Base-by-base conservation (phyloP, 1,140 invertebrate species). In the Parasteatoda tepidariorum region DNA sequence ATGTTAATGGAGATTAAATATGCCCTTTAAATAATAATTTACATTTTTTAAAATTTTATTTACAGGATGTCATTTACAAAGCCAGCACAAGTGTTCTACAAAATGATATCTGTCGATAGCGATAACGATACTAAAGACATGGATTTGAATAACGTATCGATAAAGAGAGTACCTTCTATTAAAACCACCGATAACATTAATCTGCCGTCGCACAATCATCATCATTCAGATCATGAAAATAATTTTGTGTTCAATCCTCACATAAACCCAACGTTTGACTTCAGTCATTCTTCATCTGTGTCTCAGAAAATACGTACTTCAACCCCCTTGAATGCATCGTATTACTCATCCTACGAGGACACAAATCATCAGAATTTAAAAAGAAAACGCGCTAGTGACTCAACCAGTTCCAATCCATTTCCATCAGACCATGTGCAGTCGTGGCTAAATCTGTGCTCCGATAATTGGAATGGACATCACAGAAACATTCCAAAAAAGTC, bases 51-150 rank as follows among this genome's bases (percentile, higher is more conserved):
- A n/a, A n/a, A 59, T 28, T 1, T 61, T 28, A 26, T 55, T 71
- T 74, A 64, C 38, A 83, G 81, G 26, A 74, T 38, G 4, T 83
- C 81, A 0, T 83, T 83, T 30, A 74, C 70, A 9, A 55, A 67
- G 26, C 55, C 71, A 34, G 55, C 83, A 22, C 73, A 75, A 4
- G 26, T 66, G 7, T 84, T 84, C 28, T 84, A 84, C 66, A 84
- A 84, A 26, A 78, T 84, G 83, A 84, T 73, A 55, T 84, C 73
- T 15, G 70, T 84, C 24, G 83, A 84, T 24, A 75, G 71, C n/a
- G 83, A 84, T 41, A 76, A 68, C 9, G 71, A 54, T 0, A 13
- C 38, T 9, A 48, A 9, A 13, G 38, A 48, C 9, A 48, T 48
- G 38, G 9, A 13, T 13, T 4, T 13, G 9, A n/a, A n/a, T n/a